A percentile compares a stretch with the other conserved stretches of the same genome.
Conservation (phyloP, 2,797 vertebrate species). For the Molothrus aeneus region DNA sequence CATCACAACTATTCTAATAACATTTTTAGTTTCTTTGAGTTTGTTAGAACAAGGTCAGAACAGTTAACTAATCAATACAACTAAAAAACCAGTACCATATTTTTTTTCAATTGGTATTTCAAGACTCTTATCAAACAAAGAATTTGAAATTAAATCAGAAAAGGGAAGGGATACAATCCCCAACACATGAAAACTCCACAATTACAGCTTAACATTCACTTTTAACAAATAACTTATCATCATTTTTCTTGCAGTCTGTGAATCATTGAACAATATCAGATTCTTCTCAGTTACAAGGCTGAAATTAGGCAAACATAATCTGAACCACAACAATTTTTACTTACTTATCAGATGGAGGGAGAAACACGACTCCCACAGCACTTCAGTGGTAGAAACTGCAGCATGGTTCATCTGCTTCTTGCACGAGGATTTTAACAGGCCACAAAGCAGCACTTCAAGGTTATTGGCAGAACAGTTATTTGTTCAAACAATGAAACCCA, state of each 20-base stretch:
- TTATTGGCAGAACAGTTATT: neutral
- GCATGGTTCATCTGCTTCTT: neutral
- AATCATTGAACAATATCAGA: neutral
- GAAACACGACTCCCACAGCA: neutral
- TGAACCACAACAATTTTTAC: neutral
- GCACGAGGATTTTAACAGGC: neutral
- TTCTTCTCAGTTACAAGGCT: neutral
- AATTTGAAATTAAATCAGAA: neutral
- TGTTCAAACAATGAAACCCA: neutral
- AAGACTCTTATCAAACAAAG: neutral
- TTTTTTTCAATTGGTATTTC: neutral
- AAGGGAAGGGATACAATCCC: neutral
- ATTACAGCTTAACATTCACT: neutral
- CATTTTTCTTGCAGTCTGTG: neutral
- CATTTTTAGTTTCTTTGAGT: too few species aligned
- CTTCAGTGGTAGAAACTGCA: neutral
- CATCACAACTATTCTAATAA: neutral
- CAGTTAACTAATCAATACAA: neutral
- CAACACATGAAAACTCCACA: accelerated
- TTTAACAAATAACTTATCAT: neutral
- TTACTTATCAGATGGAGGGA: neutral
- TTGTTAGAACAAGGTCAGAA: neutral
- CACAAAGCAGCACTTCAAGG: neutral
- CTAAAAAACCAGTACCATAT: neutral
- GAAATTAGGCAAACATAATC: neutral